Evolutionary conservation across 2,888 invertebrate species (phyloP), one percentile per base, ranked within the genome.

Genomic region (Agriopis aurantiaria): DNA sequence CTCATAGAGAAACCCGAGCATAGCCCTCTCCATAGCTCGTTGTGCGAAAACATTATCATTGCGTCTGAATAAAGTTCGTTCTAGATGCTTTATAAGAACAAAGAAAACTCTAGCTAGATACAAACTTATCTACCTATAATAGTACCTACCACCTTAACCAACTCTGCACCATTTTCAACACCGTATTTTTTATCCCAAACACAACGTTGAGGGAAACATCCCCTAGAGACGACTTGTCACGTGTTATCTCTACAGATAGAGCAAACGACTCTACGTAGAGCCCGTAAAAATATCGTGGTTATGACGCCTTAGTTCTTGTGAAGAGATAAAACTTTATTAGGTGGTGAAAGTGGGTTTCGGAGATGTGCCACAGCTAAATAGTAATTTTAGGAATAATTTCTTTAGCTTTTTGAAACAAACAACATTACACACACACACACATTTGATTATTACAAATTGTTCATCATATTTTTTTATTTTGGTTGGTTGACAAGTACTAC

Each of bases 271-370:
- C 78, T 65, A 65, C 75, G 73, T 69, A 59, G 69, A 73, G 74
- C 73, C 78, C 74, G 76, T 84, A 82, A 87, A 86, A 86, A 82
- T 65, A 85, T 81, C 68, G 80, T 75, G 72, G 79, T 80, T 84
- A 80, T 80, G 85, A 86, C 82, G 83, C 76, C 65, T 80, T 75
- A 74, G 76, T 73, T 69, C 75, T 80, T 82, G 82, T 82, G 78
- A 70, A 58, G 65, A 70, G 72, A 75, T 75, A 73, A 65, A 60
- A 55, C 57, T 75, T 74, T 74, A 70, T 73, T 69, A 66, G 46
- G 41, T 62, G 64, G 12, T 56, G 65, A 41, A 55, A 59, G 45
- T 41, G 46, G 23, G 57, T 45, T 33, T 33, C 46, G 17, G 61
- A 52, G 57, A 48, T 43, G 69, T 69, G 43, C 9, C 33, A 33